These are phyloP conservation scores for Lordiphosa andalusiaca DNA, from an alignment of 2,888 invertebrate genomes.

Conservation along the genomic window DNA sequence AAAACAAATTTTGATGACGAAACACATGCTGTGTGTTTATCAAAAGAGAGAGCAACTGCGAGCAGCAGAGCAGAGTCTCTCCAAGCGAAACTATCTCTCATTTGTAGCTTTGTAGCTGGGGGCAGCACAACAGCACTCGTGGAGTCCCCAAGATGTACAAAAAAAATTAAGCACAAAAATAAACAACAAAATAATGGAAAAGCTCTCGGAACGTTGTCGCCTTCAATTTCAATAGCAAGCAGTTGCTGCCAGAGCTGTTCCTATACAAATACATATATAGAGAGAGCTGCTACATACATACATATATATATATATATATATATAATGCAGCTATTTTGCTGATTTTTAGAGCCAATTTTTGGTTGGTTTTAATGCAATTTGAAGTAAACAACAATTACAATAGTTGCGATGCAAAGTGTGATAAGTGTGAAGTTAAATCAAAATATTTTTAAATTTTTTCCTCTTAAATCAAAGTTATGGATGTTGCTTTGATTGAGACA, in stretches of 20 bases:
- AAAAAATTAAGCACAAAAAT: slow-evolving; percentile 60
- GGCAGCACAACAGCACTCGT: slow-evolving; percentile 15
- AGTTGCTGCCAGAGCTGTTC: slow-evolving; percentile 45
- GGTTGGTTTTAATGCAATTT: slow-evolving; percentile 25
- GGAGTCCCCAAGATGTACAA: slow-evolving; percentile 23
- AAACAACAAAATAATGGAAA: slow-evolving; percentile 56
- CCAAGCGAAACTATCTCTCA: slow-evolving; percentile 23
- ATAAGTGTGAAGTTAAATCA: too few relatives aligned
- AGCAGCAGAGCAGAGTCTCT: slow-evolving; percentile 7
- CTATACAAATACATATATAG: slow-evolving; percentile 22
- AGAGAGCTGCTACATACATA: slow-evolving; percentile 4
- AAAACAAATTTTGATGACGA: slow-evolving; percentile 68
- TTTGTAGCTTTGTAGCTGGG: slow-evolving; percentile 62
- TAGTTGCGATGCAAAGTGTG: background rate
- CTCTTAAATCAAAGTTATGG: slow-evolving; percentile 21
- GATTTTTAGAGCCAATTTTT: slow-evolving; percentile 47
- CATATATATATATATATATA: slow-evolving; percentile 34
- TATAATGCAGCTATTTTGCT: slow-evolving; percentile 49
- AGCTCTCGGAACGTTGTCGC: slow-evolving; percentile 59
- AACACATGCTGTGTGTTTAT: slow-evolving; percentile 71
- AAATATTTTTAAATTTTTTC: slow-evolving; percentile 16
- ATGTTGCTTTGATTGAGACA: background rate
- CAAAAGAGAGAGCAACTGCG: slow-evolving; percentile 9
- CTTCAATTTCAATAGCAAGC: slow-evolving; percentile 69
- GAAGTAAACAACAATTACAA: background rate